Evolutionary conservation across 1,140 invertebrate genomes (phyloP), one percentile per base, ranked within the genome.

Genomic region (Rhizoglyphus robini): DNA sequence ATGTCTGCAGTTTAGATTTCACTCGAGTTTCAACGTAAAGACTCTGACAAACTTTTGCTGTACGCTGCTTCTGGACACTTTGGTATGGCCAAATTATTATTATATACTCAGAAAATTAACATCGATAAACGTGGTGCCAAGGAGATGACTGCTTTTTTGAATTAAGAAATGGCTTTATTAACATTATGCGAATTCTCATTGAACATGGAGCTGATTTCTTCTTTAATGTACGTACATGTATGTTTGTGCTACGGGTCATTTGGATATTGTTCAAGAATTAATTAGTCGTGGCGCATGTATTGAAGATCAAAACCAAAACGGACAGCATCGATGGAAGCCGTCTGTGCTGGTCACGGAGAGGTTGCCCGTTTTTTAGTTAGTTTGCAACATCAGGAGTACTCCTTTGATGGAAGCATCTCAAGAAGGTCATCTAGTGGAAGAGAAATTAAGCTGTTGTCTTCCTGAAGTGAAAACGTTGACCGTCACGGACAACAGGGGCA

Each of bases 161-260:
- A 96, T 97, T 92, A 36, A 90, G 86, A 74, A 89, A 90, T 63
- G 93, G 93, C 8, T 90, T 94, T 81, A 82, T 89, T 68, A 90
- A 96, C 75, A 96, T 96, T 73, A 93, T 96, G 31, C 83, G 86
- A 71, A 81, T 97, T 61, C 81, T 97, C 64, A 82, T 96, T 64
- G 84, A 84, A 70, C 90, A 96, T 79, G 87, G 88, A 71, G 93
- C 92, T 58, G 90, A 96, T 80, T 75, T 98, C 94, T 54, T 90
- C 94, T 49, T 80, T 99, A 38, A n/a, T n/a, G n/a, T n/a, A n/a
- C n/a, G n/a, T n/a, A n/a, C n/a, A 98, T 98, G 89, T 97, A 96
- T 79, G 94, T 92, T 47, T 96, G 93, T 76, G 92, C 92, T 69
- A 90, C 90, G 73, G 95, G 95, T 3, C 91, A 96, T 78, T 86